Base-by-base conservation (phyloP, 1,140 invertebrate species). In the Drosophila rhopaloa region DNA sequence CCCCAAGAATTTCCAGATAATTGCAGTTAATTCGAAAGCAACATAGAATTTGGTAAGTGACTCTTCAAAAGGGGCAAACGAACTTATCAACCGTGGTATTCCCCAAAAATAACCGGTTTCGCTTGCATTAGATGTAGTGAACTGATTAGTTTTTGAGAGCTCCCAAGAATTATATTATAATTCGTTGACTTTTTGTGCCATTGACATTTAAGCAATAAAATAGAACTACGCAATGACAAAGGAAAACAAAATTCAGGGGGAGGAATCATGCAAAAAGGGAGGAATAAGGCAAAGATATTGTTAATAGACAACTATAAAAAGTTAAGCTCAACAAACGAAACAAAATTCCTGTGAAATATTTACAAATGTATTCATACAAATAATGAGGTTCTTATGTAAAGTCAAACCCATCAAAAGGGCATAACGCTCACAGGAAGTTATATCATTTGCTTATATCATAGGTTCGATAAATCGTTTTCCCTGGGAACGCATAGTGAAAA, bases 1-100 rank as follows among this genome's bases (percentile, higher is more conserved):
- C 43, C 41, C 57, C 35, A 37, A 46, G 19, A 54, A 43, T 65
- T 73, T 79, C 57, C 54, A 59, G 63, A 67, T 57, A 58, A 66
- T 80, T 75, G 43, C 57, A 77, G 65, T 51, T 56, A 51, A 76
- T 76, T 60, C 11, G 27, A 44, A 76, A 11, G 27, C 43, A 40
- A 57, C 56, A 50, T 72, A 71, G 68, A 71, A 43, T 43, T 50
- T 16, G 66, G 68, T 71, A 35, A 58, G 65, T 71, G 51, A 41
- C 16, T 71, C 24, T 19, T 58, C 9, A 43, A 54, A 44, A 9
- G 35, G 24, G 66, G 65, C 58, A 48, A 71, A 71, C 50, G 65
- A 71, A 71, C 67, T 56, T 70, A 56, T 40, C 13, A 67, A 14
- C 35, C 8, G 35, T 65, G 44, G 59, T 29, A 32, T 50, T 41